phyloP scores from a whole-genome alignment of 2,888 invertebrate genomes.

The Schizaphis graminum region DNA sequence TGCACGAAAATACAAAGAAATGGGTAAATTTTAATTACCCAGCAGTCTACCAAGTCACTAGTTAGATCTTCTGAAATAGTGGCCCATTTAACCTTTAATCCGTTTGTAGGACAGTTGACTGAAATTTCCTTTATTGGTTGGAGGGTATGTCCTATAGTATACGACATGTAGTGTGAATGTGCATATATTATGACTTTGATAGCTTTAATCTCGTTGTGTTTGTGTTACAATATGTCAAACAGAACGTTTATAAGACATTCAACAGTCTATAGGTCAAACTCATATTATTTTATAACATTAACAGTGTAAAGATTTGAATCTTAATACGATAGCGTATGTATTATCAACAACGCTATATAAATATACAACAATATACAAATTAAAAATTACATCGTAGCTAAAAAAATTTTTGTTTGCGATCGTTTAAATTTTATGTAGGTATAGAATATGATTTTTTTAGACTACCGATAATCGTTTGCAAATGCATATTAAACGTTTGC shows the following conservation, averaged over 20 bases:
- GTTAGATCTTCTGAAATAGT: neutral
- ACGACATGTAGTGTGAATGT: neutral
- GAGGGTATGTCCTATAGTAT: neutral
- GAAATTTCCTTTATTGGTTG: neutral
- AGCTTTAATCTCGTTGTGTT: neutral
- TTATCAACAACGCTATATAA: neutral
- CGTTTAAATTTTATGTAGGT: neutral
- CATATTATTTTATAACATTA: neutral
- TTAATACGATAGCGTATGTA: neutral
- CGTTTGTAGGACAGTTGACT: neutral
- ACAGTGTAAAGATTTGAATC: no score
- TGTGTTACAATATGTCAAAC: neutral
- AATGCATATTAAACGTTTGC: neutral
- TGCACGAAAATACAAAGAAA: neutral
- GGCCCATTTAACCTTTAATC: neutral
- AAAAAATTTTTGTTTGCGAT: neutral
- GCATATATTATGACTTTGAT: neutral
- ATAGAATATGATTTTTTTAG: neutral
- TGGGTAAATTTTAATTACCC: neutral
- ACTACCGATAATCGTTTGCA: neutral
- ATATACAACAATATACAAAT: neutral
- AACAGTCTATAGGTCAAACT: neutral
- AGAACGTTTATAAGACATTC: neutral
- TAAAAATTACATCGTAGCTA: neutral
- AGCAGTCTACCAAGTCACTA: neutral